Conservation (phyloP, 2,888 invertebrate species). For the Euplexia lucipara region DNA sequence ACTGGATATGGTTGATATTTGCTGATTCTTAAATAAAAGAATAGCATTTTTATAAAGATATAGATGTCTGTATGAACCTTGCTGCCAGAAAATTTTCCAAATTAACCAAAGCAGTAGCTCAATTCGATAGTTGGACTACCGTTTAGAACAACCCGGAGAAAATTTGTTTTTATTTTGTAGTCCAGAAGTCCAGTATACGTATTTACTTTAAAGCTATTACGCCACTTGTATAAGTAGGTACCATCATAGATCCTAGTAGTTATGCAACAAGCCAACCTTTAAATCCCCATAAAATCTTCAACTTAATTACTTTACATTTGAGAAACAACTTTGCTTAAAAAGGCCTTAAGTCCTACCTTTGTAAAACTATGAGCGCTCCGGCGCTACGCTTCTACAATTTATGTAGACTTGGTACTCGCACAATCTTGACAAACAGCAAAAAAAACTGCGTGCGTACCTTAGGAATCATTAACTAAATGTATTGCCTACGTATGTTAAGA, state of each 20-base stretch:
- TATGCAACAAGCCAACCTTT: conserved; percentile 24
- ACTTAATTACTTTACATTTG: not conserved
- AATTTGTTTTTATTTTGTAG: too few species aligned
- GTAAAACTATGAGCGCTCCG: not conserved
- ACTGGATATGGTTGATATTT: too few species aligned
- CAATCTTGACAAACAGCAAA: conserved; percentile 48
- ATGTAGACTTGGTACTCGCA: conserved; percentile 4
- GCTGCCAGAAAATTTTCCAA: too few species aligned
- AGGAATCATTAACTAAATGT: conserved; percentile 62
- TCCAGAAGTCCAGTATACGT: not conserved
- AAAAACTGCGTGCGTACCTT: conserved; percentile 53
- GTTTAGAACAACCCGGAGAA: too few species aligned
- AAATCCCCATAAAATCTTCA: not conserved
- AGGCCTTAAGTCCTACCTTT: not conserved
- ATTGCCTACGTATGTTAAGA: conserved; percentile 60
- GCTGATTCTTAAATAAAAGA: too few species aligned
- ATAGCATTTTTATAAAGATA: too few species aligned
- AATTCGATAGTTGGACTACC: too few species aligned
- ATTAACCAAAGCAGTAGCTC: too few species aligned
- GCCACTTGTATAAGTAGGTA: not conserved
- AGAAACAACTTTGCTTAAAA: not conserved
- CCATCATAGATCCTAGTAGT: not conserved
- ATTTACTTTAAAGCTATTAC: not conserved
- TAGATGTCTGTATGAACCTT: too few species aligned
- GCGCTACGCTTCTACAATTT: not conserved